Base-by-base conservation (phyloP, 2,113 vertebrate species). In the Siphamia tubifer region DNA sequence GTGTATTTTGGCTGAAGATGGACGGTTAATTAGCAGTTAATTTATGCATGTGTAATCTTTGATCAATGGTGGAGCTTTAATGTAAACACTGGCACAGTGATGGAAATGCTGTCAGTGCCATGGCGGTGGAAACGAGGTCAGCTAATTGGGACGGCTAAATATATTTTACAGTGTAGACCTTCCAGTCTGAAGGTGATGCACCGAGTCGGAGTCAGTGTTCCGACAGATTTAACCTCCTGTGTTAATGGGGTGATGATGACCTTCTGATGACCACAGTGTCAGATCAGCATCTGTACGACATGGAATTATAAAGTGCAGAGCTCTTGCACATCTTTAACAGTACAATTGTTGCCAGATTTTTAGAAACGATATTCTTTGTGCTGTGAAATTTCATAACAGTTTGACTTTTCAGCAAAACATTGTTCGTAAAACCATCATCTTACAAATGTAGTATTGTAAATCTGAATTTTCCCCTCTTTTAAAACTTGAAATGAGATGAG, bases 111-210 rank as follows among this genome's bases (percentile, higher is more conserved):
- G 67, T 68, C 24, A 49, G 65, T 76, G 78, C 43, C 74, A 66
- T 13, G 8, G 44, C 38, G 76, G 69, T 62, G 68, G 81, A 86
- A 93, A 92, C 3, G 75, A 90, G 91, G 90, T 71, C 92, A 87
- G 65, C 49, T 92, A 93, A 91, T 87, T 92, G 88, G 92, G 83
- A 82, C 92, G 12, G 76, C 91, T 93, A 93, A 92, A 92, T 91
- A 90, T 91, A 90, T 83, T 78, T 89, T 72, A 70, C 53, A 77
- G 56, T 64, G 77, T 63, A 21, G 78, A 73, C 80, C 80, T 82
- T 82, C 78, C 68, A 64, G 71, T 78, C 36, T 44, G 79, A 64
- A 75, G 76, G 82, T 89, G 78, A 83, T 44, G 17, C 47, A 24
- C 21, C 20, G 40, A 56, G 53, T 30, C 36, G 40, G 35, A 74